Evolutionary conservation across 2,888 invertebrate species (phyloP).

Genomic region (Eupithecia insigniata): DNA sequence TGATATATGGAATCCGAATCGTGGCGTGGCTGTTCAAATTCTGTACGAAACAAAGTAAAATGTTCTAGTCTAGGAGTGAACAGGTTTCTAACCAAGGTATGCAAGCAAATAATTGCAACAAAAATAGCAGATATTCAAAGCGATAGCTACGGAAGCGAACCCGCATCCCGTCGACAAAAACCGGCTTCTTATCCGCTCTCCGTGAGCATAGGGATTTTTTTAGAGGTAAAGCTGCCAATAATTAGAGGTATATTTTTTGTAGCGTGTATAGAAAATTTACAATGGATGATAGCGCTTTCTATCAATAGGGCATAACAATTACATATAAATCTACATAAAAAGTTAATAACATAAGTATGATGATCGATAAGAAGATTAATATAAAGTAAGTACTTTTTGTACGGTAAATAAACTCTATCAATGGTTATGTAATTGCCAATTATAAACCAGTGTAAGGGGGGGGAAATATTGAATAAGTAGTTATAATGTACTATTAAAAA

Average conservation of each 20-base stretch:
- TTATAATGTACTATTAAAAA: background rate
- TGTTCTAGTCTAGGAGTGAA: background rate
- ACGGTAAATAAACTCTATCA: background rate
- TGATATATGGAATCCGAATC: background rate
- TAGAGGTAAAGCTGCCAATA: background rate
- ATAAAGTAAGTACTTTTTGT: background rate
- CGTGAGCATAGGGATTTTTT: conserved; percentile 3
- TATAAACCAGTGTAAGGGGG: background rate
- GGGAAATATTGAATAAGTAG: background rate
- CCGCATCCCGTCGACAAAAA: conserved; percentile 22
- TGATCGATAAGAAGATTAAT: background rate
- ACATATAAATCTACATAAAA: background rate
- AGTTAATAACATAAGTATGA: background rate
- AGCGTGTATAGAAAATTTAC: background rate
- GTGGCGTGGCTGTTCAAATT: background rate
- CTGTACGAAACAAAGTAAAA: background rate
- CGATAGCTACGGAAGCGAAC: conserved; percentile 19
- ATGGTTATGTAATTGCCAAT: background rate
- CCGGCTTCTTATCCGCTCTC: conserved; percentile 19
- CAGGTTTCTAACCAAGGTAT: conserved; percentile 6
- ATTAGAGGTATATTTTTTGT: background rate
- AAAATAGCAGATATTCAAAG: conserved; percentile 18
- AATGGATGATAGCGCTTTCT: background rate
- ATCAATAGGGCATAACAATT: background rate
- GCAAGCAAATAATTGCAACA: conserved; percentile 15